Evolutionary conservation across 2,113 vertebrate genomes (phyloP).

Genomic region (Lasiurus borealis): DNA sequence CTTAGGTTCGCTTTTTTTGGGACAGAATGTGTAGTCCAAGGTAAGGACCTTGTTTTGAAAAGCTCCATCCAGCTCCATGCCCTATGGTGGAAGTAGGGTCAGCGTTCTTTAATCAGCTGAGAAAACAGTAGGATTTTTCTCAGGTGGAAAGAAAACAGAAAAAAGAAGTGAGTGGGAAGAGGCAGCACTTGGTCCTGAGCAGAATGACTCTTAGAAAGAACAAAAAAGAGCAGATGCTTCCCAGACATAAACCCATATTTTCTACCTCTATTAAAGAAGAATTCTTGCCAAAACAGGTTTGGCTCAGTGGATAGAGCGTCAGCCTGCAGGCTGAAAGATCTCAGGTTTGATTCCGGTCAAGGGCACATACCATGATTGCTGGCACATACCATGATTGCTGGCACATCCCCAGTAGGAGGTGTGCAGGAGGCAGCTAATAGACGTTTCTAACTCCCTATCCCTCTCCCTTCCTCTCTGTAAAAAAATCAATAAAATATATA

Average conservation of each 20-base stretch:
- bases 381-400: no score
- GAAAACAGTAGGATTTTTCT: constrained; percentile 30
- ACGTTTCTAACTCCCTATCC: no score
- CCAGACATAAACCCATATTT: not conserved
- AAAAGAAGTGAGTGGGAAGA: not conserved
- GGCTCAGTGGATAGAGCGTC: no score
- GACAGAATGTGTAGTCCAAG: not conserved
- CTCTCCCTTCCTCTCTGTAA: no score
- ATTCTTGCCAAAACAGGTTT: not conserved
- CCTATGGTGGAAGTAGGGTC: not conserved
- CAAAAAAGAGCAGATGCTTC: not conserved
- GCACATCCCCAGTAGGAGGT: no score
- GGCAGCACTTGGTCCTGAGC: not conserved
- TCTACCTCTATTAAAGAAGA: not conserved
- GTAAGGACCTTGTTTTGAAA: constrained; percentile 17
- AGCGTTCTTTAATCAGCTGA: not conserved
- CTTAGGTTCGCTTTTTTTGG: not conserved
- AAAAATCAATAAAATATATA: no score
- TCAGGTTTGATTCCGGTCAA: no score
- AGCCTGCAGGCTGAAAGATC: no score
- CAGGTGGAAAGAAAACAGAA: not conserved
- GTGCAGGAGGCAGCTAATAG: no score
- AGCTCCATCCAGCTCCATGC: not conserved
- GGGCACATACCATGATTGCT: no score
- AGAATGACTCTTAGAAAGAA: not conserved